These are phyloP conservation scores for Osmoderma eremita DNA, from an alignment of 2,888 invertebrate genomes.

Conservation along the genomic window DNA sequence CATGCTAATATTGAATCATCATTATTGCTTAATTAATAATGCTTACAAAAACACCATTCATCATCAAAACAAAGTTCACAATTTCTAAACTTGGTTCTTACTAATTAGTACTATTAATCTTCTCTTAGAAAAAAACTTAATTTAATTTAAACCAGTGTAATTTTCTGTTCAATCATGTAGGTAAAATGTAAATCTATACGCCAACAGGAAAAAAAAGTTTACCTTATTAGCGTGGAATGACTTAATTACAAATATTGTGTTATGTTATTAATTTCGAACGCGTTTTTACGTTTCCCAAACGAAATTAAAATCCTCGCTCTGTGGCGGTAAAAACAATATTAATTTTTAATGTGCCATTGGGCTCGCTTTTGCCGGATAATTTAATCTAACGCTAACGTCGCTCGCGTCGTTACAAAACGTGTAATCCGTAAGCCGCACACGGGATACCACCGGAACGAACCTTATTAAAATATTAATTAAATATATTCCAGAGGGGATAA, in stretches of 20 bases:
- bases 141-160: constrained; percentile 19
- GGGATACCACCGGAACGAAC: constrained; percentile 22
- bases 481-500: constrained; percentile 23
- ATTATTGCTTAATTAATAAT: too few species aligned
- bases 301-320: constrained; percentile 17
- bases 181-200: constrained; percentile 8
- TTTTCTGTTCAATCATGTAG: constrained; percentile 12
- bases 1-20: too few species aligned
- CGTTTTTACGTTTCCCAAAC: constrained; percentile 24
- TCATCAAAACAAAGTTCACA: too few species aligned
- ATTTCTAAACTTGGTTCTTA: too few species aligned
- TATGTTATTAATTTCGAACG: constrained; percentile 27
- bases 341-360: constrained; percentile 15
- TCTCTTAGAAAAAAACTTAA: constrained; percentile 8
- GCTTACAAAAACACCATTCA: too few species aligned
- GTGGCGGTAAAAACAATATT: constrained; percentile 29
- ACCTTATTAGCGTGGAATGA: constrained; percentile 24
- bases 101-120: too few species aligned
- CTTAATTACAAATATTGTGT: constrained; percentile 30
- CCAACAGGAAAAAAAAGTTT: constrained; percentile 5
- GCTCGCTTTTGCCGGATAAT: constrained; percentile 23
- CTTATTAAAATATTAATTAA: constrained; percentile 43
- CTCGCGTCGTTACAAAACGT: constrained; percentile 18
- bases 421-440: constrained; percentile 10
- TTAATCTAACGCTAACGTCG: constrained; percentile 16